Percentiles rank a stretch among this genome's conserved stretches.
phyloP scores from a whole-genome alignment of 2,113 vertebrate genomes.

The Coptodon bakossiorum region DNA sequence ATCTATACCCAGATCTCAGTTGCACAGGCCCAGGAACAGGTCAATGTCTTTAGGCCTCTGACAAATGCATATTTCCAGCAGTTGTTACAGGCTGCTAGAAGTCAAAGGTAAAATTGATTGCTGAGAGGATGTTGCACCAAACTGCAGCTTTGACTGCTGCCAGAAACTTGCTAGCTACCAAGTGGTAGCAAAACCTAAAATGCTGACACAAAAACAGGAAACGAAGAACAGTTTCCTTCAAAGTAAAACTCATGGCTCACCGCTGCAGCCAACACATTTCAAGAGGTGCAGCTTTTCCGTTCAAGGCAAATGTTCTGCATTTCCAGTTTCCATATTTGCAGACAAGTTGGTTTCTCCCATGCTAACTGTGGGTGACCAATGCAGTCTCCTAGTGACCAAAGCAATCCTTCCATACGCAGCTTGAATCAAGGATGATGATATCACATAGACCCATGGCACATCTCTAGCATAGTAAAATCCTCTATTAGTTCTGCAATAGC shows the following conservation, averaged over 20 bases:
- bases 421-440: neutral
- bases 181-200: neutral
- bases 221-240: neutral
- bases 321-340: neutral
- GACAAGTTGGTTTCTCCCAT: neutral
- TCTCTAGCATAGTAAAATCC: neutral
- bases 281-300: neutral
- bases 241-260: accelerated
- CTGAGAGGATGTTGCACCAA: neutral
- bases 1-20: neutral
- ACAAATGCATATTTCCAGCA: neutral
- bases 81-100: neutral
- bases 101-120: neutral
- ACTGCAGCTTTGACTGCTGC: neutral
- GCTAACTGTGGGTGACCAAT: neutral
- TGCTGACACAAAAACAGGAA: neutral
- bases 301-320: neutral
- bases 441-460: neutral
- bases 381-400: neutral
- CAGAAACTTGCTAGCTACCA: neutral
- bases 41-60: neutral
- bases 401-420: neutral
- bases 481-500: constrained; percentile 44
- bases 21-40: neutral
- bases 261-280: neutral